These are phyloP conservation scores for Lepidocolaptes lacrymiger DNA, from an alignment of 2,797 vertebrate species.

Conservation along the genomic window DNA sequence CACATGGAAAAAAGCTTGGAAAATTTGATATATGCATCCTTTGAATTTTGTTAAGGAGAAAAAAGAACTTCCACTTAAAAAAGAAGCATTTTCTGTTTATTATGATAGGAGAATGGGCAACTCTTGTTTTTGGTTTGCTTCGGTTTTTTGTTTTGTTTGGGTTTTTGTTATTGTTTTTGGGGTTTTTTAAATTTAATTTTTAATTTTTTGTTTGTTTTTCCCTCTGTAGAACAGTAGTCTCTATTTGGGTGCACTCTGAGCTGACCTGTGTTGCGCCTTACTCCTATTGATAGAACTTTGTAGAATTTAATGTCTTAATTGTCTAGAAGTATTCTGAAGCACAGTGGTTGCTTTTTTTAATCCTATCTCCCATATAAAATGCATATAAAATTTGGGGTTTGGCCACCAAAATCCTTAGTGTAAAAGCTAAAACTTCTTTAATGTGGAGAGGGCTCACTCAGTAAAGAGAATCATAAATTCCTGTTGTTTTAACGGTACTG, in stretches of 20 bases:
- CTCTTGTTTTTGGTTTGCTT: not conserved
- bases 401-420: not conserved
- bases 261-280: not conserved
- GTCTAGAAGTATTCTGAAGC: not conserved
- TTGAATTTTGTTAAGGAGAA: not conserved
- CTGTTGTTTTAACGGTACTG: not conserved
- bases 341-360: not conserved
- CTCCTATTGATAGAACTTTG: accelerated
- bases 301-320: not conserved
- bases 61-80: not conserved
- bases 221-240: not conserved
- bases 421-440: not conserved
- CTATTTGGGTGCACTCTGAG: not conserved
- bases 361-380: not conserved
- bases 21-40: accelerated
- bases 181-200: not conserved
- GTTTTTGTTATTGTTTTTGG: not conserved
- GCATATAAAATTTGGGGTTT: not conserved
- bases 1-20: not conserved
- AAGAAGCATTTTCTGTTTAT: not conserved
- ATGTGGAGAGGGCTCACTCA: not conserved
- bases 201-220: accelerated
- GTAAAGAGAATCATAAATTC: not conserved
- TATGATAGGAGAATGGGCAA: not conserved
- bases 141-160: accelerated